phyloP scores from a whole-genome alignment of 1,140 invertebrate species.

The Eumeta japonica region DNA sequence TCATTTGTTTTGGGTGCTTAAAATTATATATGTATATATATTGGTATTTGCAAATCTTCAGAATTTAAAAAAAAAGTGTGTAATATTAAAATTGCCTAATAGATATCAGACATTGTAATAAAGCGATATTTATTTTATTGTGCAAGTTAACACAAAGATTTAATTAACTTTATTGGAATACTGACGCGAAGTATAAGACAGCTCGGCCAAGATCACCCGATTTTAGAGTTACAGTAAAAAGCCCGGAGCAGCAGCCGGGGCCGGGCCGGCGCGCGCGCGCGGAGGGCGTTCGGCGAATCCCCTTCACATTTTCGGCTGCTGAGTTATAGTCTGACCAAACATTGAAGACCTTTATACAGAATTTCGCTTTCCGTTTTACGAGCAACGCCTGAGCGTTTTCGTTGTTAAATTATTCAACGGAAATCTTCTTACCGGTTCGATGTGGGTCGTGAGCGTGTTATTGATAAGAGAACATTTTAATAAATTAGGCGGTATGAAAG shows the following conservation, averaged over 20 bases:
- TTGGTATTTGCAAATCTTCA: too few relatives aligned
- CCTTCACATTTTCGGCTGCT: conserved; percentile 45
- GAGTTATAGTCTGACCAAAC: conserved; percentile 50
- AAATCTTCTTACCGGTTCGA: conserved; percentile 20
- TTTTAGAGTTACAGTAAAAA: neutral
- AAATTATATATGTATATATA: too few relatives aligned
- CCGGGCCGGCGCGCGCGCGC: conserved; percentile 17
- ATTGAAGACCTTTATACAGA: conserved; percentile 48
- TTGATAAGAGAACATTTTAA: neutral
- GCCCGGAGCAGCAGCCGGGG: conserved; percentile 31
- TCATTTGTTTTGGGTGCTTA: too few relatives aligned
- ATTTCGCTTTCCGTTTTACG: conserved; percentile 48
- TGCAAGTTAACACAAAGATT: neutral
- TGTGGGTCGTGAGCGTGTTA: conserved; percentile 9
- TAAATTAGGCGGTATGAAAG: too few relatives aligned
- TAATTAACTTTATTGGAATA: too few relatives aligned
- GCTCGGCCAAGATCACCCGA: too few relatives aligned
- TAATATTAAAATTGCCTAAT: too few relatives aligned
- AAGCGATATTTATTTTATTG: neutral
- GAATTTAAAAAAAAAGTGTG: too few relatives aligned
- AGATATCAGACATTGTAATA: too few relatives aligned
- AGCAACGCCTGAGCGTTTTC: conserved; percentile 35
- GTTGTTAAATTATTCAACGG: conserved; percentile 43
- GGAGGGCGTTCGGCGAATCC: conserved; percentile 24
- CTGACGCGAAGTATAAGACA: too few relatives aligned